Evolutionary conservation across 2,113 vertebrate genomes (phyloP).

Genomic region (Xenopus laevis): DNA sequence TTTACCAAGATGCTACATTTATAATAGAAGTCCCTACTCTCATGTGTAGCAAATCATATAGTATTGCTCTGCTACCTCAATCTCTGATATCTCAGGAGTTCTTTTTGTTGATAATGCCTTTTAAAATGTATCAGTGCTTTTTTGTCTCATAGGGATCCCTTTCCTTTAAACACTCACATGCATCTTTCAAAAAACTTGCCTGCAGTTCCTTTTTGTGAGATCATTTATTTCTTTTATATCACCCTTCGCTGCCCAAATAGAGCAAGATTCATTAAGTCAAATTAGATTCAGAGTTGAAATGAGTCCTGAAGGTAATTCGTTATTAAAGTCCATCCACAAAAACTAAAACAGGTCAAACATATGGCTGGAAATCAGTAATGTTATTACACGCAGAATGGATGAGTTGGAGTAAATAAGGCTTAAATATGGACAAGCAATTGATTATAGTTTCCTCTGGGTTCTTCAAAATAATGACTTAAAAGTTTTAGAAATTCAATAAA

Average conservation of each 20-base stretch:
- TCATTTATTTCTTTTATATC: constrained; percentile 1
- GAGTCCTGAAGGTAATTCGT: constrained; percentile 29
- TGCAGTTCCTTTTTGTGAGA: constrained; percentile 1
- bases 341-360: constrained; percentile 19
- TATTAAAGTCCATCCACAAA: background rate
- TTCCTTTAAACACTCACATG: background rate
- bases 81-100: too few species aligned
- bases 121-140: too few species aligned
- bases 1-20: too few species aligned
- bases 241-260: constrained; percentile 21
- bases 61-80: too few species aligned
- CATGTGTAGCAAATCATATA: too few species aligned
- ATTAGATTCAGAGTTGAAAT: constrained; percentile 31
- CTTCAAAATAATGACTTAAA: too few species aligned
- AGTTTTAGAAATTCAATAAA: too few species aligned
- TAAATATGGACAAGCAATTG: background rate
- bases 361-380: background rate
- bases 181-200: constrained; percentile 51
- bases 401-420: background rate
- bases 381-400: constrained; percentile 12
- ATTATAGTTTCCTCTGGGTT: too few species aligned
- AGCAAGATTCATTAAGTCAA: constrained; percentile 35
- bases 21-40: too few species aligned
- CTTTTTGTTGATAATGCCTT: too few species aligned
- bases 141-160: too few species aligned